A percentile compares a stretch with the other conserved stretches of the same genome.
Conservation (phyloP, 2,888 invertebrate genomes). For the Anarsia innoxiella region DNA sequence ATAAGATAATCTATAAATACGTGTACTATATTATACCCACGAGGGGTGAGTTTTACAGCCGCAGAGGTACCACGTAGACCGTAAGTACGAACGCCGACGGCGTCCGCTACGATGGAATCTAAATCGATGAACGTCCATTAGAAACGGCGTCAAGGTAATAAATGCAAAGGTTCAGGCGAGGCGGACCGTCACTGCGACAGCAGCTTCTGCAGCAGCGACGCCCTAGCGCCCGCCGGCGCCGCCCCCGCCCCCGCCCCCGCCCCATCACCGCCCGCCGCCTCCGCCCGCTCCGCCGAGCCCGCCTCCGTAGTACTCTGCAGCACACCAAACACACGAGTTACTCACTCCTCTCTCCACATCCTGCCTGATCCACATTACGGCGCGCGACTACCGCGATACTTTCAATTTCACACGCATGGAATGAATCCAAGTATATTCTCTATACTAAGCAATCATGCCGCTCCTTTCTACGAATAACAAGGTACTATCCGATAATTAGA, state of each 20-base stretch:
- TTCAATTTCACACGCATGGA: no score
- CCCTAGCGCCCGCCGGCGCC: conserved; percentile 65
- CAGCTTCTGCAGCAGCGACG: conserved; percentile 89
- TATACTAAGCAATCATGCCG: conserved; percentile 9
- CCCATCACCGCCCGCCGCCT: conserved; percentile 37
- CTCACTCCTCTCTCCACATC: not conserved
- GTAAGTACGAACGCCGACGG: conserved; percentile 44
- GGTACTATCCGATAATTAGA: no score
- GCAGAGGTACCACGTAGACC: conserved; percentile 65
- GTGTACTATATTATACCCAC: conserved; percentile 56
- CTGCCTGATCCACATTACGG: not conserved
- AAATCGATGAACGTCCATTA: conserved; percentile 37
- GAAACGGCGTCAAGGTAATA: conserved; percentile 45
- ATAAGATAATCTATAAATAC: conserved; percentile 54
- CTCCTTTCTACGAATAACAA: conserved; percentile 1
- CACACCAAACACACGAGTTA: conserved; percentile 9
- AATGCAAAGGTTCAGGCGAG: conserved; percentile 47
- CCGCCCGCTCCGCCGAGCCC: conserved; percentile 60
- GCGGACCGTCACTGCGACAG: conserved; percentile 81
- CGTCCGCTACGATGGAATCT: conserved; percentile 41
- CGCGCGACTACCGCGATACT: conserved; percentile 9
- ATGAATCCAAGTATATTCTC: no score
- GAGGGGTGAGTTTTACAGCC: conserved; percentile 59
- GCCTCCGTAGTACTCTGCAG: conserved; percentile 70
- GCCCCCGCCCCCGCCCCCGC: conserved; percentile 25